Evolutionary conservation across 2,888 invertebrate genomes (phyloP).

Genomic region (Dryomyza anilis): DNA sequence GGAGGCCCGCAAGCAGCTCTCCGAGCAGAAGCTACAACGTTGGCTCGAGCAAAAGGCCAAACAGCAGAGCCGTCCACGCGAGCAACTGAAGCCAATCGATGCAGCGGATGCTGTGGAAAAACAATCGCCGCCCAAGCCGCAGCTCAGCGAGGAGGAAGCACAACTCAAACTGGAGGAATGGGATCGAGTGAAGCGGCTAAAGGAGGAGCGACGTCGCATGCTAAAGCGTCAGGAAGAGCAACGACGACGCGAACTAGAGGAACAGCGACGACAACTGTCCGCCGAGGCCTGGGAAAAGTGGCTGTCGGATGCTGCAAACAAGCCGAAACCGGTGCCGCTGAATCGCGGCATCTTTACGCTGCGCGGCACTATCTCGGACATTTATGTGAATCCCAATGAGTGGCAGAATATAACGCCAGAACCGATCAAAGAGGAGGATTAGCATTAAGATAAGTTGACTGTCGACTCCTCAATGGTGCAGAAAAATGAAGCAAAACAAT

Average conservation of each 20-base stretch:
- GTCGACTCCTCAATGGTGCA: too few species aligned
- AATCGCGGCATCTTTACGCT: constrained; percentile 56
- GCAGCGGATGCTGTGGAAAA: constrained; percentile 1
- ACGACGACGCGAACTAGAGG: constrained; percentile 34
- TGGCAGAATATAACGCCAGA: constrained; percentile 42
- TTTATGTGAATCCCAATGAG: constrained; percentile 54
- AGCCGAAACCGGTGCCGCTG: constrained; percentile 59
- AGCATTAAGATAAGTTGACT: neutral
- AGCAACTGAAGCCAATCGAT: constrained; percentile 8
- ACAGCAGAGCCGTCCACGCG: constrained; percentile 29
- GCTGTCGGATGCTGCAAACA: constrained; percentile 49
- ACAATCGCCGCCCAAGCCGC: constrained; percentile 29
- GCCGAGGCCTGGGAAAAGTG: constrained; percentile 50
- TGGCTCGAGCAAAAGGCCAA: constrained; percentile 49
- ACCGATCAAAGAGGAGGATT: constrained; percentile 20
- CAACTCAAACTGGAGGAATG: constrained; percentile 41
- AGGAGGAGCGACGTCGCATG: constrained; percentile 42
- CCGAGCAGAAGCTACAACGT: constrained; percentile 46
- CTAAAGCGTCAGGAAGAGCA: constrained; percentile 39
- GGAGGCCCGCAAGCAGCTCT: constrained; percentile 42
- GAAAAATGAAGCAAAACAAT: neutral
- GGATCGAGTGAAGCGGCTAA: constrained; percentile 42
- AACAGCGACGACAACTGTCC: constrained; percentile 43
- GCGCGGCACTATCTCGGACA: constrained; percentile 54
- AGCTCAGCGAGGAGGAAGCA: constrained; percentile 31